Conservation (phyloP, 2,888 invertebrate species). For the Stenodema calcarata region DNA sequence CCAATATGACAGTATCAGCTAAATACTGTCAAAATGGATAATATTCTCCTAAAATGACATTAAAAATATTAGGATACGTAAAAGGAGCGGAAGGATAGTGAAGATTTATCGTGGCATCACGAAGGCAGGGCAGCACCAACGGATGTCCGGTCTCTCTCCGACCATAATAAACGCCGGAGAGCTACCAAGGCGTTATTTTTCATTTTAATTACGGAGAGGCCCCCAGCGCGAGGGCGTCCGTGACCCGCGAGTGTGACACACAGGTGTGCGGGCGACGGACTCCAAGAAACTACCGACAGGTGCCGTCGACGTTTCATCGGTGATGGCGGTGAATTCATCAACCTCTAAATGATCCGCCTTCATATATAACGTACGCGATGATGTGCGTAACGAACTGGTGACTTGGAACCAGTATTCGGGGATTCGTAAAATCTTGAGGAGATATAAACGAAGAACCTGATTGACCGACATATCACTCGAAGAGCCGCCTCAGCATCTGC, state of each 20-base stretch:
- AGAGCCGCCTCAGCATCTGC: no score
- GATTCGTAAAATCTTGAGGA: no score
- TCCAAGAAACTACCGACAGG: background rate
- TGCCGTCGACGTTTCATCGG: background rate
- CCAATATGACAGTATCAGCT: no score
- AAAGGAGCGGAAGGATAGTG: background rate
- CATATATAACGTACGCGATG: no score
- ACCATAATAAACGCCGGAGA: background rate
- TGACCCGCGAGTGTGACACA: background rate
- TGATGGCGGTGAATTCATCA: background rate
- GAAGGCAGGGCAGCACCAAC: background rate
- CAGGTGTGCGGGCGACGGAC: background rate
- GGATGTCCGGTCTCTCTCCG: constrained; percentile 12
- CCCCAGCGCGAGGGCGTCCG: constrained; percentile 17
- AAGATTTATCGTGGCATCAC: constrained; percentile 16
- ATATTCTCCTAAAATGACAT: no score
- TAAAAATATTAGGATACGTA: background rate
- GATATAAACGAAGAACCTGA: no score
- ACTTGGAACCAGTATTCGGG: no score
- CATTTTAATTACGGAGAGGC: background rate
- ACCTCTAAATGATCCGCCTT: background rate
- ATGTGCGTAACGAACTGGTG: background rate
- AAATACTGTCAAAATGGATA: no score
- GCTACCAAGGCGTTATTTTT: background rate
- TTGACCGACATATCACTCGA: no score